A percentile compares a stretch with the other conserved stretches of the same genome.
Conservation (phyloP, 2,888 invertebrate genomes). For the Nephrotoma flavescens region DNA sequence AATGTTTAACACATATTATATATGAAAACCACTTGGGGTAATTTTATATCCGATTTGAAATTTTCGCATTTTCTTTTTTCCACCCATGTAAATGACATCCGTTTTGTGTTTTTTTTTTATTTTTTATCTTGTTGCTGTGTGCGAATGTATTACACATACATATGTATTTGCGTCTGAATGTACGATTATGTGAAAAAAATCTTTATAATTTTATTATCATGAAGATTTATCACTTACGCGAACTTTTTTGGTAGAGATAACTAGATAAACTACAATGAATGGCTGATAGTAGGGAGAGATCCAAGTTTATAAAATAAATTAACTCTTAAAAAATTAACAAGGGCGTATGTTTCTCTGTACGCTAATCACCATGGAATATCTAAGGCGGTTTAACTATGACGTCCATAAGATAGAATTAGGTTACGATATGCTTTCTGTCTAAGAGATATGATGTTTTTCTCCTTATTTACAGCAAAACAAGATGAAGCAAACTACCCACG, state of each 20-base stretch:
- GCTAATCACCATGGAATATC: too few species aligned
- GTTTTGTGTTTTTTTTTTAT: background rate
- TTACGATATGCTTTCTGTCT: background rate
- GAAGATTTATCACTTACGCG: background rate
- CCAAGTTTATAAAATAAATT: background rate
- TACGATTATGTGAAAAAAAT: background rate
- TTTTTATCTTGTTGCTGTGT: background rate
- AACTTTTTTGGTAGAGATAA: background rate
- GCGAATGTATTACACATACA: too few species aligned
- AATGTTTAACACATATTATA: background rate
- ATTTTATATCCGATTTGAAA: background rate
- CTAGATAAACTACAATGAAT: background rate
- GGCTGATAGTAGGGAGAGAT: background rate
- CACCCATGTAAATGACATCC: background rate
- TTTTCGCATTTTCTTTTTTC: background rate
- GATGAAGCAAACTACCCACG: background rate
- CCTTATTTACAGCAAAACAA: background rate
- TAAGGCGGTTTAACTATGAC: too few species aligned
- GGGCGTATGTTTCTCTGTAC: background rate
- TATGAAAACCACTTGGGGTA: background rate
- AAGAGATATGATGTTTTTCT: background rate
- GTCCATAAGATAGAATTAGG: background rate
- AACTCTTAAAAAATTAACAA: background rate
- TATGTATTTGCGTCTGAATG: background rate
- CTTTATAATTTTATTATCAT: background rate